Evolutionary conservation across 2,888 invertebrate genomes (phyloP), one percentile per base, ranked within the genome.

Genomic region (Agriopis marginaria): DNA sequence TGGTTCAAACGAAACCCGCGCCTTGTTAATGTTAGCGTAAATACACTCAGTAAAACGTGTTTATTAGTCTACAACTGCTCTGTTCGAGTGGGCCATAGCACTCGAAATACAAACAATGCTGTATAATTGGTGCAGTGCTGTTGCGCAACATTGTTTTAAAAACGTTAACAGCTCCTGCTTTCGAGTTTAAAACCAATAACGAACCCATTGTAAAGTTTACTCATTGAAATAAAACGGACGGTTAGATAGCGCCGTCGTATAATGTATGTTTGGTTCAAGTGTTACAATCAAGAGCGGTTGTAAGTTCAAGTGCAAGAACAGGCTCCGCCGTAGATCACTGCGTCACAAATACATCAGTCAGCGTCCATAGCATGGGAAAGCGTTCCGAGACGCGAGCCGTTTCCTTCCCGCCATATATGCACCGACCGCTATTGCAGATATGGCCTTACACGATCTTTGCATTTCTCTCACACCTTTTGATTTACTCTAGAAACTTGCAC

Each of bases 381-480:
- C 80, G 82, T 82, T 85, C 74, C 67, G 80, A 82, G 82, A 82
- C 78, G 81, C 79, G 75, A 77, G 78, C 78, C 77, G 84, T 85
- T 92, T 90, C 91, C 90, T 88, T 84, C 85, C 88, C 82, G 85
- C 93, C 92, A 84, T 93, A 90, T 90, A 91, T 81, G 91, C 82
- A 81, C 81, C 75, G 81, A 78, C 82, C 77, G 80, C 85, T 86
- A 84, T 82, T 82, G 74, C 82, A 77, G 70, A 73, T 77, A 76
- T 77, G 80, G 79, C 73, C 77, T 74, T 74, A 74, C 76, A 77
- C 75, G 71, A 76, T 73, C 75, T 78, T 65, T 63, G 71, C 71
- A 74, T 78, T 70, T 70, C 70, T 79, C 73, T 74, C 74, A 72
- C 73, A 75, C 66, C 71, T 66, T 72, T 73, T 68, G 66, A 70